Percentiles rank a stretch among this genome's conserved stretches.
These are phyloP conservation scores for Drosophila neoperkinsi DNA, from an alignment of 2,888 invertebrate species.

Conservation along the genomic window DNA sequence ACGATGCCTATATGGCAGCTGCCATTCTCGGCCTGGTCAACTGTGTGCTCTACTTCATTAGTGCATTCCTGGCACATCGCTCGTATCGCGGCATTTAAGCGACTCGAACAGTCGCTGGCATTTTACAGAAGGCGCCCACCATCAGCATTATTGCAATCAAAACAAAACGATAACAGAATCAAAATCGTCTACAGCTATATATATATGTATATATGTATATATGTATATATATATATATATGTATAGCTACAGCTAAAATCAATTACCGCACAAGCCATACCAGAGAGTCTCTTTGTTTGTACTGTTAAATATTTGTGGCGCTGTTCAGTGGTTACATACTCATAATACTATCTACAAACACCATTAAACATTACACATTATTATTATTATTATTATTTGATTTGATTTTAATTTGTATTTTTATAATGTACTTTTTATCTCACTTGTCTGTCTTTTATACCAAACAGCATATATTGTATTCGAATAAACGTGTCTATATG, in stretches of 20 bases:
- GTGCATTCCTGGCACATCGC: conserved; percentile 91
- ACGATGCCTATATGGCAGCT: conserved; percentile 90
- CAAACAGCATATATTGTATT: conserved; percentile 60
- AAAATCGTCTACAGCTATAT: conserved; percentile 13
- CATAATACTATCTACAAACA: conserved; percentile 17
- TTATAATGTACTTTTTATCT: conserved; percentile 35
- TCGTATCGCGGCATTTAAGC: conserved; percentile 90
- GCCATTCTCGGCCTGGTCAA: conserved; percentile 91
- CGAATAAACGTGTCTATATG: conserved; percentile 57
- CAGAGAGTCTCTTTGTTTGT: conserved; percentile 61
- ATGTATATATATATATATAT: not conserved
- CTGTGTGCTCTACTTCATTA: conserved; percentile 90
- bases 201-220: not conserved
- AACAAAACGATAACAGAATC: conserved; percentile 19
- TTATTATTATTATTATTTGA: conserved; percentile 14
- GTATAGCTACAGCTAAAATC: conserved; percentile 1
- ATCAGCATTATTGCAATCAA: conserved; percentile 13
- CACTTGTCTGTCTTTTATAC: conserved; percentile 65
- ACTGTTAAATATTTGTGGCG: conserved; percentile 50
- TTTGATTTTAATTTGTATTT: conserved; percentile 21
- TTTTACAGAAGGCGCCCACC: conserved; percentile 24
- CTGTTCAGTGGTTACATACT: conserved; percentile 36
- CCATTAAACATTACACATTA: conserved; percentile 11
- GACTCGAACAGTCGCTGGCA: conserved; percentile 28
- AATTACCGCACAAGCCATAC: conserved; percentile 35